Evolutionary conservation across 2,888 invertebrate genomes (phyloP).

Genomic region (Willowsia nigromaculata): DNA sequence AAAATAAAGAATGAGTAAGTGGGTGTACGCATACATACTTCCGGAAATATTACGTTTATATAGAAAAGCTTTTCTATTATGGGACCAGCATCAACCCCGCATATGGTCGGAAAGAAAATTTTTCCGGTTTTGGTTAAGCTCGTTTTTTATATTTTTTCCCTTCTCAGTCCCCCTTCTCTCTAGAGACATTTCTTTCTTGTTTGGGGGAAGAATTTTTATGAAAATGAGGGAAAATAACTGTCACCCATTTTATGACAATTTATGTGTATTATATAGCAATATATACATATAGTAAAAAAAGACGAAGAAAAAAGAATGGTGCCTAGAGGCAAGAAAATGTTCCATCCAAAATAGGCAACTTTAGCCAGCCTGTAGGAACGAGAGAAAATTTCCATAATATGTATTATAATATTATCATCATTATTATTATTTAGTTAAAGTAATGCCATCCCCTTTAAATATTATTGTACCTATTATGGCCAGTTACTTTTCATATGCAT

Average conservation of each 20-base stretch:
- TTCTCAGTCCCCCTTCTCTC: background rate
- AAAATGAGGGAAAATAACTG: constrained; percentile 73
- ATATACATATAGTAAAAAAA: no score
- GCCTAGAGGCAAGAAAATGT: background rate
- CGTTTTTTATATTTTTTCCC: constrained; percentile 21
- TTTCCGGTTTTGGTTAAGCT: background rate
- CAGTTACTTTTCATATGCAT: background rate
- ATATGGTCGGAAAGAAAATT: background rate
- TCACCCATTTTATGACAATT: constrained; percentile 63
- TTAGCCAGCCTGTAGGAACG: background rate
- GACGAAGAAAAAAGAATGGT: constrained; percentile 31
- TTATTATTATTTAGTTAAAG: constrained; percentile 19
- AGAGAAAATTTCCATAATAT: constrained; percentile 23
- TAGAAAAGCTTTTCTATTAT: background rate
- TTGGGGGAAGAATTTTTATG: constrained; percentile 67
- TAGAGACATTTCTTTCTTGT: constrained; percentile 15
- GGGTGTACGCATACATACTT: constrained; percentile 38
- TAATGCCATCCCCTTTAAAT: background rate
- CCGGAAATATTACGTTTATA: constrained; percentile 50
- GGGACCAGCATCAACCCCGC: background rate
- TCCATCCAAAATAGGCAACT: background rate
- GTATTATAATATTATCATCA: constrained; percentile 36
- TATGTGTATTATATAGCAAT: constrained; percentile 59
- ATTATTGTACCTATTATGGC: constrained; percentile 7
- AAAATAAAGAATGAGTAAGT: constrained; percentile 12